Evolutionary conservation across 2,113 vertebrate species (phyloP).

Genomic region (Athene cunicularia): DNA sequence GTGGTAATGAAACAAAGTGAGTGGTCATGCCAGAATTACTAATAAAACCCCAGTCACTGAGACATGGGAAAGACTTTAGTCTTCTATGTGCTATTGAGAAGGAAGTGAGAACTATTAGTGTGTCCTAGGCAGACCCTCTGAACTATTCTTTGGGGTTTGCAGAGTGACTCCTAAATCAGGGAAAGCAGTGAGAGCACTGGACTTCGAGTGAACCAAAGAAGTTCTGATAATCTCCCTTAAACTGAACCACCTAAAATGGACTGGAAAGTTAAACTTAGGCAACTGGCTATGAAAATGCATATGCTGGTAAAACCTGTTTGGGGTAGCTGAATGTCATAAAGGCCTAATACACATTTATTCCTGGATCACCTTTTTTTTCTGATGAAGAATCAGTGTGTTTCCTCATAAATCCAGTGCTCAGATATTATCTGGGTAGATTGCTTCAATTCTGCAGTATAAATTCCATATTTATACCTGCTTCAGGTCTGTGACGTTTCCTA

Average conservation of each 20-base stretch:
- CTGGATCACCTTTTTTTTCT: slow-evolving; percentile 33
- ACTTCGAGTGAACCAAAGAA: background rate
- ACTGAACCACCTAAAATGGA: background rate
- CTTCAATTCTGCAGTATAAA: slow-evolving; percentile 9
- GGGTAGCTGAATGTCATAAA: background rate
- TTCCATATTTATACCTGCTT: background rate
- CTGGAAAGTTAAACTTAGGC: slow-evolving; percentile 6
- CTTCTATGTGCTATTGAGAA: background rate
- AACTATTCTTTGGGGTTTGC: background rate
- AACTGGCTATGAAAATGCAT: background rate
- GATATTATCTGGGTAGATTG: background rate
- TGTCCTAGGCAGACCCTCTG: background rate
- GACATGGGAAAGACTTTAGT: background rate
- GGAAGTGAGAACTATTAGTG: background rate
- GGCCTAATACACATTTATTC: slow-evolving; percentile 28
- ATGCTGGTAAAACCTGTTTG: background rate
- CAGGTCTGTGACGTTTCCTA: slow-evolving; percentile 24
- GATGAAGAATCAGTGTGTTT: slow-evolving; percentile 44
- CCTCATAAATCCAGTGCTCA: slow-evolving; percentile 7
- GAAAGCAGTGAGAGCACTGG: background rate
- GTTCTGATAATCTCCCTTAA: background rate
- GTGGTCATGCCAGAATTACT: slow-evolving; percentile 26
- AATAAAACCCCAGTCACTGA: background rate
- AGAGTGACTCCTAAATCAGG: background rate
- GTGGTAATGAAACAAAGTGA: slow-evolving; percentile 59